phyloP scores from a whole-genome alignment of 2,113 vertebrate genomes.

The Poeciliopsis retropinna region DNA sequence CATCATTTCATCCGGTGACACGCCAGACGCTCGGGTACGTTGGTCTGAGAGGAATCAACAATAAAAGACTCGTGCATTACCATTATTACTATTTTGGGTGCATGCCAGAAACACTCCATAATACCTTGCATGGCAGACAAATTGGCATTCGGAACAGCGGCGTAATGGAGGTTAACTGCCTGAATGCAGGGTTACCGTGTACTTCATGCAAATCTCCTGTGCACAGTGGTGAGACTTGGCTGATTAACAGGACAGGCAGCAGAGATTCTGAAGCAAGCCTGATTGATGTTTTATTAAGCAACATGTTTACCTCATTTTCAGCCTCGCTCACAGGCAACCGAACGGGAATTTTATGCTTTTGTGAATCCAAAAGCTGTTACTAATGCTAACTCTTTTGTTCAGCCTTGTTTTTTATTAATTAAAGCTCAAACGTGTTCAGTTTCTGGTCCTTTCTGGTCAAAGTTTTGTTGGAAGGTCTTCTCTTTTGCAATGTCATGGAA shows the following conservation, averaged over 20 bases:
- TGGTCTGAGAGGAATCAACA: constrained; percentile 73
- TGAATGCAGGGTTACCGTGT: constrained; percentile 79
- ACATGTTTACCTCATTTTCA: constrained; percentile 49
- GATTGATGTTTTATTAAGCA: constrained; percentile 49
- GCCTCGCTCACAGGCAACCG: constrained; percentile 37
- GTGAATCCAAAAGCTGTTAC: constrained; percentile 8
- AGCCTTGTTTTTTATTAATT: neutral
- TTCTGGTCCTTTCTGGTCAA: neutral
- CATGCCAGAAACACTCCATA: constrained; percentile 74
- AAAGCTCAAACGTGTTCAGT: neutral
- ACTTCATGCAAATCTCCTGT: constrained; percentile 76
- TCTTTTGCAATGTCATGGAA: no score
- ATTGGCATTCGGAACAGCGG: constrained; percentile 77
- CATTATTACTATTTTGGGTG: constrained; percentile 79
- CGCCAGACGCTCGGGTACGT: constrained; percentile 52
- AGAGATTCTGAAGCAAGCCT: constrained; percentile 45
- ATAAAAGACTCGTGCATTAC: constrained; percentile 74
- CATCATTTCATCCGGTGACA: constrained; percentile 64
- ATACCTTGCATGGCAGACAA: constrained; percentile 79
- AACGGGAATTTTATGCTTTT: neutral
- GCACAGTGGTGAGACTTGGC: constrained; percentile 62
- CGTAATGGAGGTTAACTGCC: constrained; percentile 82
- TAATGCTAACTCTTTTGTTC: neutral
- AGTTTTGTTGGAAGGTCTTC: neutral
- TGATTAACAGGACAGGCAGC: constrained; percentile 54